Evolutionary conservation across 2,113 vertebrate genomes (phyloP).

Genomic region (Hystrix cristata): DNA sequence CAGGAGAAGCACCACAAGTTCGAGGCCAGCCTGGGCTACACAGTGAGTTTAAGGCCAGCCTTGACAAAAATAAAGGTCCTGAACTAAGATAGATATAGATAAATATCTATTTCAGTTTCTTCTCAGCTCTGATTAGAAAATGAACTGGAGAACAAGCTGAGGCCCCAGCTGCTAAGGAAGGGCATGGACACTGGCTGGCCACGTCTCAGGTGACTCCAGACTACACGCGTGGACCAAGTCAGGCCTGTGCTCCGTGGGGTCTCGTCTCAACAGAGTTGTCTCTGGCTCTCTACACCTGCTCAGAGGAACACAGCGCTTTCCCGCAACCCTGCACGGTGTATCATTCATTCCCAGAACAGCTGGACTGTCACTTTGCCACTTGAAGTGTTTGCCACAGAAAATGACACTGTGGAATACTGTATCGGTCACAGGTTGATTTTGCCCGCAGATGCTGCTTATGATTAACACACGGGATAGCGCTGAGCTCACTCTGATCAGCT

Average conservation of each 20-base stretch:
- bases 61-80: background rate
- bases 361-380: background rate
- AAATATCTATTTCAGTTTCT: background rate
- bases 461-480: background rate
- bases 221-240: background rate
- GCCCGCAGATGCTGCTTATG: background rate
- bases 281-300: background rate
- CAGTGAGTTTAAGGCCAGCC: background rate
- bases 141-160: background rate
- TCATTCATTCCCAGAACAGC: background rate
- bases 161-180: background rate
- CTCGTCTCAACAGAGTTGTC: background rate
- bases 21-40: background rate
- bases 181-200: background rate
- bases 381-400: conserved; percentile 16
- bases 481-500: background rate
- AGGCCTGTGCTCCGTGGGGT: background rate
- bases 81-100: background rate
- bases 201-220: background rate
- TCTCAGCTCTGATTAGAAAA: background rate
- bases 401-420: background rate
- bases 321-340: rapidly evolving
- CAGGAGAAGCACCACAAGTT: background rate
- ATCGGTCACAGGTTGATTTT: background rate
- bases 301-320: background rate